Evolutionary conservation across 2,113 vertebrate genomes (phyloP).

Genomic region (Sitta europaea): DNA sequence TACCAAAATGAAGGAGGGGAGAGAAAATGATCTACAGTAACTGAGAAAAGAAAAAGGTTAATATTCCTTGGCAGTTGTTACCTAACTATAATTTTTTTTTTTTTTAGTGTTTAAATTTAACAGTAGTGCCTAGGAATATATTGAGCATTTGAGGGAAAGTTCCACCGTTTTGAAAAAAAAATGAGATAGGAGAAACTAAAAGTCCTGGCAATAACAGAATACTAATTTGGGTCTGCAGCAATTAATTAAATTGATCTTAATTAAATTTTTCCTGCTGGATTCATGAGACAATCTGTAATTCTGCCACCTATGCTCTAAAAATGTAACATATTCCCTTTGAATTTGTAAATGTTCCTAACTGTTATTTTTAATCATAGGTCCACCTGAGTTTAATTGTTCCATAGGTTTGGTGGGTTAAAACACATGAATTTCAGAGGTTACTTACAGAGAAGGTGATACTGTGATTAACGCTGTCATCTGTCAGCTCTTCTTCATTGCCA

Average conservation of each 20-base stretch:
- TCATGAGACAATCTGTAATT: background rate
- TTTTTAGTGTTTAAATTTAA: background rate
- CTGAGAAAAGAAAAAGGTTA: background rate
- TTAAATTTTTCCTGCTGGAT: background rate
- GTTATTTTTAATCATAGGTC: background rate
- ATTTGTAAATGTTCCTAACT: background rate
- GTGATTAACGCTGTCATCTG: background rate
- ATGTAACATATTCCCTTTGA: background rate
- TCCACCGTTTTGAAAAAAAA: background rate
- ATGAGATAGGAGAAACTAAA: background rate
- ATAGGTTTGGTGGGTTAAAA: background rate
- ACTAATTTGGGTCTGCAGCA: background rate
- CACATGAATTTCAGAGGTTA: background rate
- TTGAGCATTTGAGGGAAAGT: background rate
- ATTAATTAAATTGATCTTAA: slow-evolving; percentile 33
- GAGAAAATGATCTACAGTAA: background rate
- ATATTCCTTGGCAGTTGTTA: background rate
- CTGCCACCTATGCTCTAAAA: background rate
- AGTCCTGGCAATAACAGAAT: background rate
- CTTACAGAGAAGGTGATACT: background rate
- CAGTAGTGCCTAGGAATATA: background rate
- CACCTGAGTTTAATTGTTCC: background rate
- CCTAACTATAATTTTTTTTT: background rate
- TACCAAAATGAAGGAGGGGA: background rate
- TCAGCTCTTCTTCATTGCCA: background rate